phyloP scores from a whole-genome alignment of 2,113 vertebrate genomes.

The Parus major region DNA sequence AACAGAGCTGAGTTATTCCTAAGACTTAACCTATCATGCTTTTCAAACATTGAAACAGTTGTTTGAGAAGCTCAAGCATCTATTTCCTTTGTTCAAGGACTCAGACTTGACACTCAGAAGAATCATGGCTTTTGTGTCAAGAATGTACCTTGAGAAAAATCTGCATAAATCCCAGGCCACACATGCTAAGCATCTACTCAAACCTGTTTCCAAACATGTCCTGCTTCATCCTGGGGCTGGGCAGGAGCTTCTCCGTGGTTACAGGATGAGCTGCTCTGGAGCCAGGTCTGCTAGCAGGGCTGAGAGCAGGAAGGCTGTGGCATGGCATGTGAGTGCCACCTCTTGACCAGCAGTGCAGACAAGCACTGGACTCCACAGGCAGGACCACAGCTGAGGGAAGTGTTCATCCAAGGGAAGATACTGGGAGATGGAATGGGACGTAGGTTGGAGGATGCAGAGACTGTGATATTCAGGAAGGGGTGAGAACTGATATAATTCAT shows the following conservation, averaged over 20 bases:
- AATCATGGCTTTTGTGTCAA: not conserved
- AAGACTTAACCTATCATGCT: not conserved
- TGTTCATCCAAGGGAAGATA: not conserved
- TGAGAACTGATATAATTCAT: not conserved
- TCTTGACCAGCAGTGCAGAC: not conserved
- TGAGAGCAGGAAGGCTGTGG: not conserved
- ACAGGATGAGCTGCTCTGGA: not conserved
- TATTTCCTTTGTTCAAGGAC: not conserved
- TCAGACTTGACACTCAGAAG: not conserved
- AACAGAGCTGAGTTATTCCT: not conserved
- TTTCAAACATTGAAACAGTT: not conserved
- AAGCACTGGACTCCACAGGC: not conserved
- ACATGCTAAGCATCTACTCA: not conserved
- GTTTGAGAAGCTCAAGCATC: not conserved
- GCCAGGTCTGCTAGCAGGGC: not conserved
- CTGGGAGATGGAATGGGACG: not conserved
- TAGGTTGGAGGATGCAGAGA: not conserved
- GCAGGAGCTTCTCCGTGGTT: not conserved
- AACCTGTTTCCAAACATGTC: not conserved
- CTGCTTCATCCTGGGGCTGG: not conserved
- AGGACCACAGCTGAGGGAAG: not conserved
- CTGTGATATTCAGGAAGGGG: not conserved
- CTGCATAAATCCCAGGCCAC: not conserved
- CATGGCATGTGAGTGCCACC: accelerated
- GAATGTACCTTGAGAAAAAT: not conserved